These are phyloP conservation scores for Drosophila mulleri DNA, from an alignment of 2,888 invertebrate species.

Conservation along the genomic window DNA sequence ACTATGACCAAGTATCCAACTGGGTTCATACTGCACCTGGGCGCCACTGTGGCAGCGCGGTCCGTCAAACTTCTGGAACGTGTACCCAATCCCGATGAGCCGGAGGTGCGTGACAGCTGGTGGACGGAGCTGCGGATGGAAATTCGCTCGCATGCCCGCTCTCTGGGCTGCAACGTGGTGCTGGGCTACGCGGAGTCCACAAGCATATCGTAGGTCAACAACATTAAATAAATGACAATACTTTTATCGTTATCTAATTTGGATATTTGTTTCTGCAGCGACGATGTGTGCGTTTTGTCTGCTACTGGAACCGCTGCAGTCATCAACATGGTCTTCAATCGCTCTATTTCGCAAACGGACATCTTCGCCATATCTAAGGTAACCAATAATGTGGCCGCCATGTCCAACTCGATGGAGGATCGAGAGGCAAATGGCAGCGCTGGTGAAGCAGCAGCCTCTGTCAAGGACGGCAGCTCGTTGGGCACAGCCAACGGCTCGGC, in stretches of 20 bases:
- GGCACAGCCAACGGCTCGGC: conserved; percentile 53
- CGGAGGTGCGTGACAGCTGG: conserved; percentile 96
- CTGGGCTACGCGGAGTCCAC: conserved; percentile 97
- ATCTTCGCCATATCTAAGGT: conserved; percentile 72
- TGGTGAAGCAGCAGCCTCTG: conserved; percentile 46
- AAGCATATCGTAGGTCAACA: conserved; percentile 91
- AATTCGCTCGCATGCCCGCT: conserved; percentile 96
- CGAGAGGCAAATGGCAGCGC: conserved; percentile 83
- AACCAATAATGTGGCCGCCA: conserved; percentile 68
- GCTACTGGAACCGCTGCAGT: conserved; percentile 97
- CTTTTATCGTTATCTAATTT: not conserved
- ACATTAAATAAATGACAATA: not conserved
- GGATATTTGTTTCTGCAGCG: conserved; percentile 87
- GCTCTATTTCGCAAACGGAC: conserved; percentile 83
- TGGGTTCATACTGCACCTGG: conserved; percentile 95
- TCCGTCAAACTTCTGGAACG: conserved; percentile 93
- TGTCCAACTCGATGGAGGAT: conserved; percentile 86
- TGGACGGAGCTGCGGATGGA: conserved; percentile 98
- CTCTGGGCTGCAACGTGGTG: conserved; percentile 97
- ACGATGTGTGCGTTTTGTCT: conserved; percentile 97
- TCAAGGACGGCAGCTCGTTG: conserved; percentile 75
- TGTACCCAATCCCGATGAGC: conserved; percentile 94
- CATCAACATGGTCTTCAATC: conserved; percentile 87
- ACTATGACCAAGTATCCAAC: conserved; percentile 96
- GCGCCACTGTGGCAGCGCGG: conserved; percentile 93